Evolutionary conservation across 2,113 vertebrate genomes (phyloP).

Genomic region (Pachyramphus minor): DNA sequence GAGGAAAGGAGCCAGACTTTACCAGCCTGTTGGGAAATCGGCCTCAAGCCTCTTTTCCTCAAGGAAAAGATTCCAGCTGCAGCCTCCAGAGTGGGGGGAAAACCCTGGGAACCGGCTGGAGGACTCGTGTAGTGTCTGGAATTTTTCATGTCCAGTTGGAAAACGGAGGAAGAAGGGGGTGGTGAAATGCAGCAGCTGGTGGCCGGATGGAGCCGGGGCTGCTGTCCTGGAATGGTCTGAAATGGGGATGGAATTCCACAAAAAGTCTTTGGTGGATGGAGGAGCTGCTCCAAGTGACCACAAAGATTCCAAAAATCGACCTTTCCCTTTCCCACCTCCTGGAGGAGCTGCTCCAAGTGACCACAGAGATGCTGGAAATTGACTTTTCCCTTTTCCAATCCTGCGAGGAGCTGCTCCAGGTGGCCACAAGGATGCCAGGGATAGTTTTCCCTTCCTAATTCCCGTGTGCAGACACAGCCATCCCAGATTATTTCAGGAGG

Average conservation of each 20-base stretch:
- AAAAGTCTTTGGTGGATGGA: not conserved
- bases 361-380: rapidly evolving
- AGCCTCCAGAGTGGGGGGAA: rapidly evolving
- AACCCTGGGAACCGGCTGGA: rapidly evolving
- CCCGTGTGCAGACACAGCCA: rapidly evolving
- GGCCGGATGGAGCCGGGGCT: rapidly evolving
- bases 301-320: rapidly evolving
- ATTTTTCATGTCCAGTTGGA: not conserved
- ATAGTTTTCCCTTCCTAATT: not conserved
- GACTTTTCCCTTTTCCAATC: not conserved
- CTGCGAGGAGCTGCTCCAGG: rapidly evolving
- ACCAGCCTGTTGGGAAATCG: rapidly evolving
- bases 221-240: too few relatives aligned
- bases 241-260: not conserved
- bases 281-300: not conserved
- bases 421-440: rapidly evolving
- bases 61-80: not conserved
- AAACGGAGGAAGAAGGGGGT: rapidly evolving
- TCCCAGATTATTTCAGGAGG: rapidly evolving
- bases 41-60: too few relatives aligned
- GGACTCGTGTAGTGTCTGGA: rapidly evolving
- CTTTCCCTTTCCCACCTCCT: not conserved
- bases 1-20: not conserved
- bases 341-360: not conserved
- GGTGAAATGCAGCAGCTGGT: not conserved